A percentile compares a stretch with the other conserved stretches of the same genome.
These are phyloP conservation scores for Batillaria attramentaria DNA, from an alignment of 1,140 invertebrate species.

Conservation along the genomic window DNA sequence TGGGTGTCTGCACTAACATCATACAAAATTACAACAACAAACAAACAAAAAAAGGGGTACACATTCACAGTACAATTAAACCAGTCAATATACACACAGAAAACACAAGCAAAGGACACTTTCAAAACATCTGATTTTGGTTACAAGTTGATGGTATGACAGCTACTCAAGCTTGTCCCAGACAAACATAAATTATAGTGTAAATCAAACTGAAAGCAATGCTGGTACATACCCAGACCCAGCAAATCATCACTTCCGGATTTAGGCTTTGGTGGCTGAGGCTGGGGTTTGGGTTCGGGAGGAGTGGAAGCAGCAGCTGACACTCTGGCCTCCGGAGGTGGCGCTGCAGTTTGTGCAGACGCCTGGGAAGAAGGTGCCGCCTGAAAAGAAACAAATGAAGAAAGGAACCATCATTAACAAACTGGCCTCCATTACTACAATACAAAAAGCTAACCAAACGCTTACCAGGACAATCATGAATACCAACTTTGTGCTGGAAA, in stretches of 20 bases:
- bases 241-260: conserved; percentile 75
- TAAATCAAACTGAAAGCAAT: too few species aligned
- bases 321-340: not conserved
- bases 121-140: not conserved
- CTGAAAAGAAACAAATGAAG: not conserved
- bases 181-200: too few species aligned
- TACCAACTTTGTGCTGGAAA: too few species aligned
- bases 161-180: not conserved
- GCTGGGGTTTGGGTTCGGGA: conserved; percentile 21
- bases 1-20: not conserved
- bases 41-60: too few species aligned
- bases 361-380: conserved; percentile 3
- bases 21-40: too few species aligned
- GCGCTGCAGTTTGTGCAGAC: not conserved
- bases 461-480: too few species aligned
- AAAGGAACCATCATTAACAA: too few species aligned
- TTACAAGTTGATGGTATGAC: not conserved
- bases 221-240: conserved; percentile 75
- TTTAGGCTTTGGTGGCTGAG: conserved; percentile 34
- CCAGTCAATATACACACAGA: not conserved
- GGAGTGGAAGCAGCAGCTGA: not conserved
- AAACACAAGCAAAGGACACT: not conserved
- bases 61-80: not conserved
- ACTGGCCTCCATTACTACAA: too few species aligned
- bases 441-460: too few species aligned